Base-by-base conservation (phyloP, 2,797 vertebrate species). In the Falco rusticolus region DNA sequence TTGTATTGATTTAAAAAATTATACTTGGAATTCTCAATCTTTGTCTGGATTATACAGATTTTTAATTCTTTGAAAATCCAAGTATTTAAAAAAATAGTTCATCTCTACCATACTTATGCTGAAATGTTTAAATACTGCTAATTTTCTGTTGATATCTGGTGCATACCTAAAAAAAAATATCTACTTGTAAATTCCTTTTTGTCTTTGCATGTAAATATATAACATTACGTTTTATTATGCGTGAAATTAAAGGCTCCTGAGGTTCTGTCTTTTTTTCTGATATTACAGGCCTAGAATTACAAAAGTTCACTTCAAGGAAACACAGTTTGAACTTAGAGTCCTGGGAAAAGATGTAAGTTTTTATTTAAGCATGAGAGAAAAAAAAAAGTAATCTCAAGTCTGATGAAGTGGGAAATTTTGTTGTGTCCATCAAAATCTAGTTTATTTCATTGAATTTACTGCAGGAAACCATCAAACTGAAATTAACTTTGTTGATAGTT, bases 261-360 rank as follows among this genome's bases (percentile, higher is more conserved):
- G 61, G 9, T 84, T 87, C 24, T 48, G 2, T 87, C 13, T 84
- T 75, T 95, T 97, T 84, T 68, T 17, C 50, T 16, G 41, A 69
- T 66, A 48, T 65, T 92, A 21, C 88, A 99, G 99, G 99, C 98
- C 99, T 95, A 98, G 98, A 97, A 99, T 99, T 94, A 99, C 98
- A 11, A 99, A 99, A 97, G 98, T 99, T 89, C 98, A 99, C 96
- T 99, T 99, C 97, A 99, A 98, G 93, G 99, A 99, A 97, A 98
- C 98, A 61, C 98, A 99, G 37, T 99, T 99, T 97, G 99, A 99
- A 96, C 98, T 99, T 71, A 97, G 98, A 96, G 98, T 99, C 80
- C 80, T 99, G 93, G 98, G 99, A 72, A 99, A 99, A 98, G 98
- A 99, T 96, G 99, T 99, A 98, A 99, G 99, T 98, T 92, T 79